Evolutionary conservation across 1,140 invertebrate genomes (phyloP).

Genomic region (Neotoxoptera formosana): DNA sequence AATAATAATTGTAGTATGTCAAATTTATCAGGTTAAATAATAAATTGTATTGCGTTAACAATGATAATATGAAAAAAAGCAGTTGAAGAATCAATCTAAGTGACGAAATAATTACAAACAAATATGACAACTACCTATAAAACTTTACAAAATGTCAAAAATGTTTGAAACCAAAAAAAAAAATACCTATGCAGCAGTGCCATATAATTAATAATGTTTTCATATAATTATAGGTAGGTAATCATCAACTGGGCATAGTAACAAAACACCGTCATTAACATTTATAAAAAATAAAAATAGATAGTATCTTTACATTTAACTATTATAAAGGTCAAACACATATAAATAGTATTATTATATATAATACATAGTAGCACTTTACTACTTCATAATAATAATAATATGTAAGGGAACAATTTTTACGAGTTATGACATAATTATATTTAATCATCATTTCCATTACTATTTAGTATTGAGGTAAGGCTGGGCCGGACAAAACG

Average conservation of each 20-base stretch:
- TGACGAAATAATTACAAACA: background rate
- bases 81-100: background rate
- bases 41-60: too few species aligned
- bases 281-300: background rate
- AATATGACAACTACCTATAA: background rate
- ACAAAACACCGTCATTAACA: slow-evolving; percentile 10
- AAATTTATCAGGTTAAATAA: too few species aligned
- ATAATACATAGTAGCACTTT: background rate
- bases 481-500: background rate
- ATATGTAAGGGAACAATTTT: background rate
- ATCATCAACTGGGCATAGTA: background rate
- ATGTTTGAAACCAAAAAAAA: background rate
- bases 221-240: background rate
- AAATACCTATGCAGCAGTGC: background rate
- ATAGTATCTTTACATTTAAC: background rate
- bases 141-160: background rate
- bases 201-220: background rate
- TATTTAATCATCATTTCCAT: slow-evolving; percentile 2
- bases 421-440: background rate
- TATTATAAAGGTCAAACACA: slow-evolving; percentile 26
- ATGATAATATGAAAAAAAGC: background rate
- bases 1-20: too few species aligned
- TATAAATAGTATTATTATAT: background rate
- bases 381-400: background rate
- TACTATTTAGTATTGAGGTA: background rate